Evolutionary conservation across 1,140 invertebrate species (phyloP).

Genomic region (Linepithema humile): DNA sequence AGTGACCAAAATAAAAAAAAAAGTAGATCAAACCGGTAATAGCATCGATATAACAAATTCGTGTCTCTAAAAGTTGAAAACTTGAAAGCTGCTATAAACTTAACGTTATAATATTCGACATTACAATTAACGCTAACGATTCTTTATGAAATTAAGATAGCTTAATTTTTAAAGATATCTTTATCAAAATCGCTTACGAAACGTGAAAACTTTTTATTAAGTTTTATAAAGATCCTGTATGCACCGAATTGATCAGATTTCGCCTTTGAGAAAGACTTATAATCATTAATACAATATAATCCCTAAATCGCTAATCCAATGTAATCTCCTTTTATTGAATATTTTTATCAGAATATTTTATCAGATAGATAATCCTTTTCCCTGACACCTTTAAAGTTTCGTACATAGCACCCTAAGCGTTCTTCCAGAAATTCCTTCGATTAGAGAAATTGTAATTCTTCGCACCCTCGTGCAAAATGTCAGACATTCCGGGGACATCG

Average conservation of each 20-base stretch:
- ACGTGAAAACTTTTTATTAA: not conserved
- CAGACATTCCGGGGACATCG: not conserved
- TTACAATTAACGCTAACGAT: not conserved
- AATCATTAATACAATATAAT: not conserved
- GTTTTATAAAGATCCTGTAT: not conserved
- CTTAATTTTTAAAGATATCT: not conserved
- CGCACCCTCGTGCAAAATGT: not conserved
- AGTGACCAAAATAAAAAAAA: slow-evolving; percentile 28
- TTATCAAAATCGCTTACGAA: not conserved
- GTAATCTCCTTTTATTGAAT: not conserved
- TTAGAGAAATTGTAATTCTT: slow-evolving; percentile 36
- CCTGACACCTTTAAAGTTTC: not conserved
- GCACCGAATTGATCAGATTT: not conserved
- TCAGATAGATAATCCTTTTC: not conserved
- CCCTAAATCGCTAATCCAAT: not conserved
- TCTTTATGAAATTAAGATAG: slow-evolving; percentile 5
- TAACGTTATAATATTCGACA: slow-evolving; percentile 4
- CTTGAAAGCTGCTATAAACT: slow-evolving; percentile 13
- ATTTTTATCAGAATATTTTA: slow-evolving; percentile 3
- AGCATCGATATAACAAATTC: slow-evolving; percentile 7
- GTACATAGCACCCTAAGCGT: not conserved
- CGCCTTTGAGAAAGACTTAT: not conserved
- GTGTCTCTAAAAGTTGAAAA: not conserved
- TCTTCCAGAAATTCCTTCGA: slow-evolving; percentile 2
- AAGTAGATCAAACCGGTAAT: slow-evolving; percentile 17